Percentiles rank a stretch among this genome's conserved stretches.
Conservation (phyloP, 2,113 vertebrate species). For the Amphilophus citrinellus region DNA sequence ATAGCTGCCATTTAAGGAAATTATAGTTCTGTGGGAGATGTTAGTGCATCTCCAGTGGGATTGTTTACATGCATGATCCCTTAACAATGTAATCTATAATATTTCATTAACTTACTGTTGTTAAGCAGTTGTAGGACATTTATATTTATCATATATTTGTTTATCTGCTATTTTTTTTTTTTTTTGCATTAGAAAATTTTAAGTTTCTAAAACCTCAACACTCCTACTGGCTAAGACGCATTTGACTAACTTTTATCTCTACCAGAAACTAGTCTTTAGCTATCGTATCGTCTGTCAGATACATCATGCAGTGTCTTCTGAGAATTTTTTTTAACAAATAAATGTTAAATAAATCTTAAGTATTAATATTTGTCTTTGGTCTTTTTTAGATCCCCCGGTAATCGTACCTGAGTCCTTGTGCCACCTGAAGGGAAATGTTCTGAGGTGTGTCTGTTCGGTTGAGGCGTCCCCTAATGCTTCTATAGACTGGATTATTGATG, state of each 20-base stretch:
- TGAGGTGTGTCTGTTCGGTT: constrained; percentile 53
- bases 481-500: constrained; percentile 52
- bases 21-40: background rate
- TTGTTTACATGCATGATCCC: background rate
- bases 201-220: background rate
- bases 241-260: background rate
- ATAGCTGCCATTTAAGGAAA: too few relatives aligned
- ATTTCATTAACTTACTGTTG: background rate
- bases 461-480: constrained; percentile 45
- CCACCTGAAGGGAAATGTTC: background rate
- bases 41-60: too few relatives aligned
- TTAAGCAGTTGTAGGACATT: background rate
- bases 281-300: too few relatives aligned
- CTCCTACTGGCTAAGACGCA: background rate
- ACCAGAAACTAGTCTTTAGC: background rate
- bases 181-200: fast-evolving
- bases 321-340: too few relatives aligned
- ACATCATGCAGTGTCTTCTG: too few relatives aligned
- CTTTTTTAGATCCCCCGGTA: constrained; percentile 45
- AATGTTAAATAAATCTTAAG: background rate
- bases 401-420: constrained; percentile 57
- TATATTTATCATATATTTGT: background rate
- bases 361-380: background rate
- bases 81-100: background rate
- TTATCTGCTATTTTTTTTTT: background rate